These are phyloP conservation scores for Asbolus verrucosus DNA, from an alignment of 1,140 invertebrate genomes.

Conservation along the genomic window DNA sequence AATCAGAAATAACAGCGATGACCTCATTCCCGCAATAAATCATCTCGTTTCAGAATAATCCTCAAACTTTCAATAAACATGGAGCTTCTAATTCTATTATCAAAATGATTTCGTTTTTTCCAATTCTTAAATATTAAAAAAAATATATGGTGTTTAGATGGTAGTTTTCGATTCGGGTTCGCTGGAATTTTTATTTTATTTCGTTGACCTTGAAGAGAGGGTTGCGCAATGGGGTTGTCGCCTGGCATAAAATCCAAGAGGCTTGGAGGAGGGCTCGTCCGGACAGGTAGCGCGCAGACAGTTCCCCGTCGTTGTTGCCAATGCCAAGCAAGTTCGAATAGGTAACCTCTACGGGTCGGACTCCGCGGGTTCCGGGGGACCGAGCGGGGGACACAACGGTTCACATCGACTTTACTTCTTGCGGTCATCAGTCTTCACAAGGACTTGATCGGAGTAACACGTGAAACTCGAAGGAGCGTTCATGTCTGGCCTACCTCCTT, in stretches of 20 bases:
- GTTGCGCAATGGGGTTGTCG: constrained; percentile 22
- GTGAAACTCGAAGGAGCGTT: constrained; percentile 3
- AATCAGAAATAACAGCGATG: too few relatives aligned
- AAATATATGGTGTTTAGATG: too few relatives aligned
- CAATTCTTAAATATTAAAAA: too few relatives aligned
- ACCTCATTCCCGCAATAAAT: too few relatives aligned
- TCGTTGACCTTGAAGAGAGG: constrained; percentile 26
- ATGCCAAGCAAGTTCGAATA: constrained; percentile 59
- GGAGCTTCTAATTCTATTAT: too few relatives aligned
- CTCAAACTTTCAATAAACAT: too few relatives aligned
- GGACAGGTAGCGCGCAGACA: constrained; percentile 26
- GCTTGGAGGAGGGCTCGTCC: too few relatives aligned
- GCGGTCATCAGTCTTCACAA: constrained; percentile 64
- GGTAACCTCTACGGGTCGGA: constrained; percentile 61
- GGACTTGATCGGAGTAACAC: constrained; percentile 56
- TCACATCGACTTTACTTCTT: constrained; percentile 58
- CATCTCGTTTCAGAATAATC: too few relatives aligned
- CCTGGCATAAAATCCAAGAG: too few relatives aligned
- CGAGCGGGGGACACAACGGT: constrained; percentile 62
- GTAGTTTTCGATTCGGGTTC: too few relatives aligned
- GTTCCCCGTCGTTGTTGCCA: constrained; percentile 42
- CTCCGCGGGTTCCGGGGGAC: constrained; percentile 43
- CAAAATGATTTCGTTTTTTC: too few relatives aligned
- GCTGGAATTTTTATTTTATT: too few relatives aligned
- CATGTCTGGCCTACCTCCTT: not conserved